Percentiles rank a stretch among this genome's conserved stretches.
Conservation (phyloP, 2,888 invertebrate genomes). For the Hemicrepidius hirtus region DNA sequence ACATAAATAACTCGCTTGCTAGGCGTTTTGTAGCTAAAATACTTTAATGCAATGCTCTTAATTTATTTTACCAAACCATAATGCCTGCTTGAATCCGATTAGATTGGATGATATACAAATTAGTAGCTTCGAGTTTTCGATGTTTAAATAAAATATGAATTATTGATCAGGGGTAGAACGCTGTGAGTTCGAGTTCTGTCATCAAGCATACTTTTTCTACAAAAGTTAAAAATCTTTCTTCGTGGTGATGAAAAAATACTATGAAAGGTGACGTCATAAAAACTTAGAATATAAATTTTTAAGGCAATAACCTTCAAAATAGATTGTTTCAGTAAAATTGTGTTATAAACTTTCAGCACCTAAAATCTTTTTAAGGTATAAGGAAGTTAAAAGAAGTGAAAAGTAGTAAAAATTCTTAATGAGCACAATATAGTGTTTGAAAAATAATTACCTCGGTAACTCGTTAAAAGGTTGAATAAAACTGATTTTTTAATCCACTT, state of each 20-base stretch:
- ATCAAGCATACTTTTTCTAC: too few species aligned
- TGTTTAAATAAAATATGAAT: too few species aligned
- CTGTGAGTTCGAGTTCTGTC: too few species aligned
- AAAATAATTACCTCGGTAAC: constrained; percentile 1
- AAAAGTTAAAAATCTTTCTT: too few species aligned
- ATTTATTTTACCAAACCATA: not conserved
- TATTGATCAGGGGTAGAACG: too few species aligned
- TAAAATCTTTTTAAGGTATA: not conserved
- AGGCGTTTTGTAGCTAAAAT: not conserved
- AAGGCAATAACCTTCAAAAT: not conserved
- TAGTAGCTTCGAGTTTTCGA: too few species aligned
- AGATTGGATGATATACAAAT: too few species aligned
- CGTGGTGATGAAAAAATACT: too few species aligned
- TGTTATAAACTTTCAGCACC: not conserved
- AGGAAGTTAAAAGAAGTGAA: not conserved
- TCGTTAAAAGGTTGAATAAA: constrained; percentile 3
- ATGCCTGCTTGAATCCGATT: not conserved
- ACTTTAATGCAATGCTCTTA: not conserved
- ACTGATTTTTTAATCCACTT: not conserved
- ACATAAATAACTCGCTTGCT: constrained; percentile 3
- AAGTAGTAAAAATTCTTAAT: not conserved
- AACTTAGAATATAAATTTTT: too few species aligned
- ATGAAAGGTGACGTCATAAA: too few species aligned
- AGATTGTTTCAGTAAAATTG: not conserved
- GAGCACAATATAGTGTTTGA: not conserved